Percentiles rank a stretch among this genome's conserved stretches.
phyloP scores from a whole-genome alignment of 2,888 invertebrate species.

The Mythimna impura region DNA sequence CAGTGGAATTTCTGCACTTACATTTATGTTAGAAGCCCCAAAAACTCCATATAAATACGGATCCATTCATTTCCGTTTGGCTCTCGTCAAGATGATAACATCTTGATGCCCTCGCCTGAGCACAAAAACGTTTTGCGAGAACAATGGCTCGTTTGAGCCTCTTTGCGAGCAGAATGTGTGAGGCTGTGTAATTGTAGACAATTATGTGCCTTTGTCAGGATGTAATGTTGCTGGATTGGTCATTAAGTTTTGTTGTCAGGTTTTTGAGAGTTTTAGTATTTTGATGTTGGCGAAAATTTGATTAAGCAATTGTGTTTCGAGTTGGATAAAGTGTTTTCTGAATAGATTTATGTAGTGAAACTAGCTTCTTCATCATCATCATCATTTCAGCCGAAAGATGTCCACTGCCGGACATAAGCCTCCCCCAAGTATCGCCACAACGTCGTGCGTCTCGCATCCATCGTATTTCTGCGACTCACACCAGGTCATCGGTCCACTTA shows the following conservation, averaged over 20 bases:
- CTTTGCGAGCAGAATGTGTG: constrained; percentile 44
- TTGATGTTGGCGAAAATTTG: not conserved
- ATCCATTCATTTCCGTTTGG: constrained; percentile 73
- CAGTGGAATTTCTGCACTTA: constrained; percentile 42
- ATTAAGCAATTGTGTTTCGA: not conserved
- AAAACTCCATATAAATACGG: constrained; percentile 60
- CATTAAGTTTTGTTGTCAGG: constrained; percentile 20
- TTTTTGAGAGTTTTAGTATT: not conserved
- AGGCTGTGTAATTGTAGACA: constrained; percentile 46
- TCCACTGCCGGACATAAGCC: too few species aligned
- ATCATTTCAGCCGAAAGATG: too few species aligned
- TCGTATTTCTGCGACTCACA: too few species aligned
- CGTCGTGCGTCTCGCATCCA: too few species aligned
- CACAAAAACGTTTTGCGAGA: constrained; percentile 63
- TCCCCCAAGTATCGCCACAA: too few species aligned
- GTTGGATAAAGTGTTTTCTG: not conserved
- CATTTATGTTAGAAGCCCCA: constrained; percentile 49
- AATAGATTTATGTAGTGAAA: too few species aligned
- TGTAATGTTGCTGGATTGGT: constrained; percentile 32
- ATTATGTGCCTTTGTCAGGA: constrained; percentile 36
- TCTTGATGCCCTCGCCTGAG: constrained; percentile 54
- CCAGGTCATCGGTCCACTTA: too few species aligned
- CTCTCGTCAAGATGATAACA: constrained; percentile 62
- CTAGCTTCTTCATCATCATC: too few species aligned
- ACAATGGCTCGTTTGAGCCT: constrained; percentile 49